Base-by-base conservation (phyloP, 2,888 invertebrate species). In the Cataglyphis altisquamis region DNA sequence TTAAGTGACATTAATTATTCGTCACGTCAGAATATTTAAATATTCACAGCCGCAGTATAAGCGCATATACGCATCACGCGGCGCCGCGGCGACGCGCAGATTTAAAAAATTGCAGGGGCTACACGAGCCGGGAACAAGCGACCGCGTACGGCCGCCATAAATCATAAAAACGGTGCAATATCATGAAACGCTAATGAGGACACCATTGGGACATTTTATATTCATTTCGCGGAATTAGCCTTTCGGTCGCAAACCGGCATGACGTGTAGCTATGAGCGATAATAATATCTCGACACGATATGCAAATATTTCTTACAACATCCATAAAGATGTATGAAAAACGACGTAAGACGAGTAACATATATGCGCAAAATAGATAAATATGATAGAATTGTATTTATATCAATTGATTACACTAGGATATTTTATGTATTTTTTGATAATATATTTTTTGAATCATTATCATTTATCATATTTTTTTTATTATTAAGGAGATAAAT, bases 141-240 rank as follows among this genome's bases (percentile, higher is more conserved):
- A 70, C 83, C 83, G 83, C 68, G 78, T 86, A 74, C 77, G 74
- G 82, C 73, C 64, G 57, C 12, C 75, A 74, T 88, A 89, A 89
- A 88, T 89, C 88, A 84, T 88, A 83, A 86, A 88, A 89, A 87
- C 88, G 86, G 84, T 87, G 86, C 87, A 89, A 86, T 90, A 89
- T 87, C 88, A 90, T 90, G 87, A 87, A 90, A 88, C 85, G 84
- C 85, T 88, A 90, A 90, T 88, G 86, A 87, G 87, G 83, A 88
- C 82, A 85, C 88, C 90, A 90, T 89, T 89, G 88, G 87, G 89
- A 89, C 89, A 87, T 87, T 90, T 89, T 90, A 86, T 90, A 90
- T 90, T 89, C 87, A 85, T 87, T 86, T 90, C 86, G 86, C 66
- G 85, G 87, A 89, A 90, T 89, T 90, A 89, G 87, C 84, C 88